These are phyloP conservation scores for Bombylius major DNA, from an alignment of 2,888 invertebrate species.

Conservation along the genomic window DNA sequence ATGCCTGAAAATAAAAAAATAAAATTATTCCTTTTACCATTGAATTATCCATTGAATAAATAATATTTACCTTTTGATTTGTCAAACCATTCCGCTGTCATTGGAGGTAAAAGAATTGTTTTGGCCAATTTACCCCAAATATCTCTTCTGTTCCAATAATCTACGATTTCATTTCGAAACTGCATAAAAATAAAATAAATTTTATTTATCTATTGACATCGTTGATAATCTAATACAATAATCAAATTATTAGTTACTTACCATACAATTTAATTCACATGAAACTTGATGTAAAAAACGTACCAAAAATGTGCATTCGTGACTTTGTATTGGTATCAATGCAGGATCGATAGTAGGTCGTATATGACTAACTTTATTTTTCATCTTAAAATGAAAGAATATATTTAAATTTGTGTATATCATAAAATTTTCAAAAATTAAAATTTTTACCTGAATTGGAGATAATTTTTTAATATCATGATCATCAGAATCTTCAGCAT, in stretches of 20 bases:
- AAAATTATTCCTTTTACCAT: too few species aligned
- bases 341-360: slow-evolving; percentile 77
- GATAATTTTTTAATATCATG: slow-evolving; percentile 27
- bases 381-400: slow-evolving; percentile 34
- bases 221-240: neutral
- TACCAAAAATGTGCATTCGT: slow-evolving; percentile 67
- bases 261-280: slow-evolving; percentile 58
- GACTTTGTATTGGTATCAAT: slow-evolving; percentile 62
- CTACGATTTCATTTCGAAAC: slow-evolving; percentile 54
- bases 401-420: slow-evolving; percentile 19
- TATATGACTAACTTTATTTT: slow-evolving; percentile 27
- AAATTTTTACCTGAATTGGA: slow-evolving; percentile 22
- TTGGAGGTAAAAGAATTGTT: slow-evolving; percentile 29
- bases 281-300: slow-evolving; percentile 59
- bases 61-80: slow-evolving; percentile 24
- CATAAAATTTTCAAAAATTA: neutral
- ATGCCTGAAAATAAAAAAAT: slow-evolving; percentile 19
- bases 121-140: slow-evolving; percentile 28
- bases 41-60: neutral
- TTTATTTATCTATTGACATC: too few species aligned
- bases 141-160: slow-evolving; percentile 43
- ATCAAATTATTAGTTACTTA: slow-evolving; percentile 28
- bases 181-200: slow-evolving; percentile 12
- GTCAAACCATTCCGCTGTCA: slow-evolving; percentile 33
- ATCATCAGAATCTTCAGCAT: slow-evolving; percentile 24